A percentile compares a stretch with the other conserved stretches of the same genome.
Evolutionary conservation across 2,113 vertebrate genomes (phyloP).

Genomic region (Zosterops japonicus): DNA sequence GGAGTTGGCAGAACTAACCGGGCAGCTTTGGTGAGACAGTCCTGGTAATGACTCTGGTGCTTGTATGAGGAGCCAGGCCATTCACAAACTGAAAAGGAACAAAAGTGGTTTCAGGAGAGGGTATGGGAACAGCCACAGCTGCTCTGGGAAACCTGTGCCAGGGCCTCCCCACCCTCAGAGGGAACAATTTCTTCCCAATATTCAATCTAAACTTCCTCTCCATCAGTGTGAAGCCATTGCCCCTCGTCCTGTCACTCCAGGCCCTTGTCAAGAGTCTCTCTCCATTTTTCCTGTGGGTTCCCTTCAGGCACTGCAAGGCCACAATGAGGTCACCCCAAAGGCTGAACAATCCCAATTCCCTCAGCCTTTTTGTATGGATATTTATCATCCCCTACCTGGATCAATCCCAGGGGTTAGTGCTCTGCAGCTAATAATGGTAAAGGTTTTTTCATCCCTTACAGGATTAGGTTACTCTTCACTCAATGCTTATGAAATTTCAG

Average conservation of each 20-base stretch:
- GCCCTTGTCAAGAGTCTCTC: no score
- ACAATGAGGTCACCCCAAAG: background rate
- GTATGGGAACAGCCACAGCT: background rate
- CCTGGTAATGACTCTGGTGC: background rate
- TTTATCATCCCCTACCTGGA: background rate
- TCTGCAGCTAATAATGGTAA: background rate
- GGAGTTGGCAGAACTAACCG: background rate
- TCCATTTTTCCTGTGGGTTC: no score
- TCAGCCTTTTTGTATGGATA: background rate
- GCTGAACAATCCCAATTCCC: rapidly evolving
- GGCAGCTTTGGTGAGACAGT: background rate
- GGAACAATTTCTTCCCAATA: background rate
- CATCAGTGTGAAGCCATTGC: background rate
- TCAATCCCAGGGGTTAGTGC: background rate
- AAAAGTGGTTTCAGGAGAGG: background rate
- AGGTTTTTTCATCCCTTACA: background rate
- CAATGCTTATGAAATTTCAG: background rate
- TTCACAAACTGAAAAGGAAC: background rate
- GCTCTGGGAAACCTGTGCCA: background rate
- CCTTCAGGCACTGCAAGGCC: rapidly evolving
- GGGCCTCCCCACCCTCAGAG: background rate
- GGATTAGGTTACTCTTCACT: background rate
- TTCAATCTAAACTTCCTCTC: background rate
- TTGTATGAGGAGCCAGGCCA: background rate
- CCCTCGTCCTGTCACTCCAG: background rate